A percentile compares a stretch with the other conserved stretches of the same genome.
Conservation (phyloP, 2,797 vertebrate genomes). For the Graptemys geographica region DNA sequence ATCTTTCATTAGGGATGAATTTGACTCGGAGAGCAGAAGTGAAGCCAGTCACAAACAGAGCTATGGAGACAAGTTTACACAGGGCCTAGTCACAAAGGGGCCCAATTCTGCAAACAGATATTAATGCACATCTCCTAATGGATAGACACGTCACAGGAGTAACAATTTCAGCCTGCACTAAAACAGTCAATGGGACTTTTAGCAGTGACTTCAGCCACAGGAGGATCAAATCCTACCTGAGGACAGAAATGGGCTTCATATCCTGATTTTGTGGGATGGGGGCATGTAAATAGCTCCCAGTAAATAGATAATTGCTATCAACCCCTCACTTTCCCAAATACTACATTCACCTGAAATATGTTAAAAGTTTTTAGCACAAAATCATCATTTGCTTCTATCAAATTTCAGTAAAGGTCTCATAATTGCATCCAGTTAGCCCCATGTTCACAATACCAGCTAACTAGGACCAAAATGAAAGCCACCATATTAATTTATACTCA, state of each 20-base stretch:
- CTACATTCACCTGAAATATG: background rate
- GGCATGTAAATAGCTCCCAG: background rate
- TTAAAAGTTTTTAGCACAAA: slow-evolving; percentile 18
- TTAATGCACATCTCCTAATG: background rate
- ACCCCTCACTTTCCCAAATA: background rate
- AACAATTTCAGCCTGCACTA: background rate
- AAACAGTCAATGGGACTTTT: background rate
- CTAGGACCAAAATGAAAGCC: slow-evolving; percentile 43
- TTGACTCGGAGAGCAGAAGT: rapidly evolving
- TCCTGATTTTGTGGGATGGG: background rate
- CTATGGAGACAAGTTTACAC: background rate
- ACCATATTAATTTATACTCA: slow-evolving; percentile 51
- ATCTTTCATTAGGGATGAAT: background rate
- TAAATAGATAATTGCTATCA: background rate
- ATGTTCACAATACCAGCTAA: slow-evolving; percentile 21
- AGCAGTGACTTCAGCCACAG: rapidly evolving
- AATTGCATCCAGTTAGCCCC: slow-evolving; percentile 47
- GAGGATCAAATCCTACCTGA: background rate
- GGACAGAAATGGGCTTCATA: background rate
- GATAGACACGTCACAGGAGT: background rate
- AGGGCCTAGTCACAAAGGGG: background rate
- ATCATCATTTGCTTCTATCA: background rate
- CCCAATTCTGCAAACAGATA: background rate
- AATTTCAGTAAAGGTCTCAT: slow-evolving; percentile 43
- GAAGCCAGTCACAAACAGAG: rapidly evolving